Conservation (phyloP, 1,140 invertebrate species). For the Bradysia coprophila region DNA sequence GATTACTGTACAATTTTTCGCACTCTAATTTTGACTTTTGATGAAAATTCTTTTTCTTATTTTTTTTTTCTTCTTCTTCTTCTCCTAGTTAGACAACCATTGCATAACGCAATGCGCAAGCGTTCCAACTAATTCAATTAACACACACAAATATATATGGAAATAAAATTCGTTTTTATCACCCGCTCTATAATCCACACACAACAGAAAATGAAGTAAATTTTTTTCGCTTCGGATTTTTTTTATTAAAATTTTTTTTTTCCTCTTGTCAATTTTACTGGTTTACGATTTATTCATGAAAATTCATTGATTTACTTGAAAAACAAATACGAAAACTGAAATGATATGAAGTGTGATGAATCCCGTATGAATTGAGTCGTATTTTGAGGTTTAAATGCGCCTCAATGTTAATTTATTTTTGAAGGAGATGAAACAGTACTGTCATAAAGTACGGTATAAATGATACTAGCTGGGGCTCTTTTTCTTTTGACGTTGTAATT, state of each 20-base stretch:
- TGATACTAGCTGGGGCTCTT: slow-evolving; percentile 1
- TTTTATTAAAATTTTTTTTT: background rate
- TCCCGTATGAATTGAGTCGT: background rate
- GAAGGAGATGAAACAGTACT: slow-evolving; percentile 1
- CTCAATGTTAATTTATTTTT: background rate
- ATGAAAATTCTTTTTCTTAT: background rate
- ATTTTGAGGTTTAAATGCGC: background rate
- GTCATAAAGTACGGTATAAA: slow-evolving; percentile 2
- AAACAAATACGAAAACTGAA: too few species aligned
- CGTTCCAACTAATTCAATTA: background rate
- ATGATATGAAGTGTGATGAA: too few species aligned
- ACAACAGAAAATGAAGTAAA: background rate
- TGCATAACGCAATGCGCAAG: slow-evolving; percentile 1
- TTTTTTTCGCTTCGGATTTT: background rate
- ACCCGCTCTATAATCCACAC: background rate
- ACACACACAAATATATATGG: background rate
- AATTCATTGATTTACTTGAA: too few species aligned
- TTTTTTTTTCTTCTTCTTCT: background rate
- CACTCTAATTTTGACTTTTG: background rate
- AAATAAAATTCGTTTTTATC: background rate
- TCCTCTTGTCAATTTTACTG: too few species aligned
- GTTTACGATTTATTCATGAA: too few species aligned
- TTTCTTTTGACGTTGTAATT: slow-evolving; percentile 1
- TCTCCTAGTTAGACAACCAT: too few species aligned
- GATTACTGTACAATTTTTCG: too few species aligned